phyloP scores from a whole-genome alignment of 1,140 invertebrate species.

The Ladona fulva region DNA sequence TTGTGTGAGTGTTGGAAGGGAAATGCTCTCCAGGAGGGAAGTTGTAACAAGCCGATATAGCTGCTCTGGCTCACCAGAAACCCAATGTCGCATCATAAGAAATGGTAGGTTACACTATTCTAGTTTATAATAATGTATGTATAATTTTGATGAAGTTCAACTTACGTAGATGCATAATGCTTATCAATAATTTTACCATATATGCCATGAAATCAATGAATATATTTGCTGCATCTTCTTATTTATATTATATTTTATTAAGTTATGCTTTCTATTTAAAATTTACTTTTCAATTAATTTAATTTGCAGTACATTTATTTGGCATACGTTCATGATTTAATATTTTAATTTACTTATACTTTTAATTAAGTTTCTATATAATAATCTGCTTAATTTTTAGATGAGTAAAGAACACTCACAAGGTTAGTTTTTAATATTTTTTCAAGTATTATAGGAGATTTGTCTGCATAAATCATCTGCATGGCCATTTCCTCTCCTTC shows the following conservation, averaged over 20 bases:
- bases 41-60: constrained; percentile 59
- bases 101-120: constrained; percentile 47
- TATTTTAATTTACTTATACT: no score
- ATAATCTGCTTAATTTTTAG: no score
- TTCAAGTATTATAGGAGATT: no score
- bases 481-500: no score
- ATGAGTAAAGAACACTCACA: no score
- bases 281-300: background rate
- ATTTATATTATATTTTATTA: background rate
- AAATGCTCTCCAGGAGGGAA: constrained; percentile 47
- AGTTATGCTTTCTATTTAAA: background rate
- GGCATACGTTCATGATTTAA: no score
- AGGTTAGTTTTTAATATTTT: no score
- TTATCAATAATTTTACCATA: background rate
- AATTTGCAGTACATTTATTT: no score
- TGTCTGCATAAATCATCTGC: no score
- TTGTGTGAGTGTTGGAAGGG: constrained; percentile 54
- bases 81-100: constrained; percentile 53
- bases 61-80: constrained; percentile 58
- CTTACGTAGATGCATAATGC: background rate
- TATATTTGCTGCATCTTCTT: background rate
- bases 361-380: no score
- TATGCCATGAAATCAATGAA: background rate
- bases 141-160: background rate
- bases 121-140: background rate